Evolutionary conservation across 2,888 invertebrate species (phyloP), one percentile per base, ranked within the genome.

Genomic region (Ditula angustiorana): DNA sequence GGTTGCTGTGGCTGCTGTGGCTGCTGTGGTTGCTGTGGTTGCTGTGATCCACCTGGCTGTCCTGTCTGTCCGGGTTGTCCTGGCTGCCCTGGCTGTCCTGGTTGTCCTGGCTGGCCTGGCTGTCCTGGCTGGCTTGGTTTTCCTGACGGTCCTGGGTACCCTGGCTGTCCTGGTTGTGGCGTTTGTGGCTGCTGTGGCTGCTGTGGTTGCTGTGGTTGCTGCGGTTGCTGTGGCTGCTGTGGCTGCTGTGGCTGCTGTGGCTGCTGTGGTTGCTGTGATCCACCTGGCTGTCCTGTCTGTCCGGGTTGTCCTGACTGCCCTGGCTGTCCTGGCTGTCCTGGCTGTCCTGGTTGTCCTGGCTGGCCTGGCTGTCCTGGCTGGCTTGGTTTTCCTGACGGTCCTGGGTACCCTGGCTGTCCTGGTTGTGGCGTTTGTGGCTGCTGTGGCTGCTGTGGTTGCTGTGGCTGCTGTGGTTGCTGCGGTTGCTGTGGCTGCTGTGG

Each of bases 1-100:
- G 11, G 68, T 68, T 66, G 68, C 59, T 19, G 13, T 8, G 33
- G 55, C 30, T 50, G 53, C 13, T 50, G n/a, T 57, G 37, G 13
- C 10, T 16, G n/a, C 0, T 19, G 21, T 30, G 33, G 59, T 13
- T 23, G 35, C 35, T 47, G 62, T 52, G 11, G 46, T 26, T n/a
- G 37, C n/a, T 26, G 11, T 44, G 56, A 44, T 2, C 19, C 4
- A 2, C 7, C 46, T 52, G 49, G 52, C 1, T 21, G 10, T 1
- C 53, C 55, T 50, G 57, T 33, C 2, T 41, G 33, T 8, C 21
- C 49, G 28, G 58, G 59, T 1, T 19, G 2, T 2, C 21, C 24
- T 33, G 53, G 56, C 1, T 26, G 8, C 5, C 7, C 46, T 52
- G 49, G 52, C 1, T 21, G 10, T 1, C 53, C 55, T 50, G 57